A percentile compares a stretch with the other conserved stretches of the same genome.
These are phyloP conservation scores for Drosophila tani DNA, from an alignment of 1,140 invertebrate genomes.

Conservation along the genomic window DNA sequence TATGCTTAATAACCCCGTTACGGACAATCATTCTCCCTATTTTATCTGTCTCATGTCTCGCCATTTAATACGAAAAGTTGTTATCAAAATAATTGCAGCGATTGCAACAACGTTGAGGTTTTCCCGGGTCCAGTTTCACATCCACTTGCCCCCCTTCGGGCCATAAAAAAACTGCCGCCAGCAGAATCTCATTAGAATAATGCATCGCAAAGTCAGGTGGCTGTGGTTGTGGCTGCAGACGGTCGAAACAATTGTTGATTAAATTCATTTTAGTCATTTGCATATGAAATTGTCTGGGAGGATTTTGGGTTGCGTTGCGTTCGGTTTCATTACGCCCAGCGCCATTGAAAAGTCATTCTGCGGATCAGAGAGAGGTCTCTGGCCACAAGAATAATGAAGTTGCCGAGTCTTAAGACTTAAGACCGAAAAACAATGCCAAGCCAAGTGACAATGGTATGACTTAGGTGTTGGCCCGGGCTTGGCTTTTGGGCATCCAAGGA, in stretches of 20 bases:
- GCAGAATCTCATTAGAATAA: constrained; percentile 82
- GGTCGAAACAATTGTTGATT: constrained; percentile 77
- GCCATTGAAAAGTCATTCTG: constrained; percentile 79
- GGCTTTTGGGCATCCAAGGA: constrained; percentile 35
- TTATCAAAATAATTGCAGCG: constrained; percentile 79
- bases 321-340: constrained; percentile 66
- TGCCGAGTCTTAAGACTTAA: constrained; percentile 77
- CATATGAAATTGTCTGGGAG: constrained; percentile 76
- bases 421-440: constrained; percentile 61
- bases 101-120: constrained; percentile 57
- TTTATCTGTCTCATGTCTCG: constrained; percentile 62
- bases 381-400: constrained; percentile 77
- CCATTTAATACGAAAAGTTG: constrained; percentile 81
- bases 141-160: background rate
- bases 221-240: constrained; percentile 8
- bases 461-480: constrained; percentile 46
- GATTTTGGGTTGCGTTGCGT: constrained; percentile 19
- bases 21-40: constrained; percentile 24
- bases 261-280: constrained; percentile 81
- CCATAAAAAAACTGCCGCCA: constrained; percentile 69
- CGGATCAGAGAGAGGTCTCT: constrained; percentile 33
- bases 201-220: constrained; percentile 58
- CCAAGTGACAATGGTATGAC: constrained; percentile 62
- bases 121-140: constrained; percentile 16
- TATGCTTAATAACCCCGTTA: constrained; percentile 69